Conservation (phyloP, 2,113 vertebrate genomes). For the Melospiza melodia region DNA sequence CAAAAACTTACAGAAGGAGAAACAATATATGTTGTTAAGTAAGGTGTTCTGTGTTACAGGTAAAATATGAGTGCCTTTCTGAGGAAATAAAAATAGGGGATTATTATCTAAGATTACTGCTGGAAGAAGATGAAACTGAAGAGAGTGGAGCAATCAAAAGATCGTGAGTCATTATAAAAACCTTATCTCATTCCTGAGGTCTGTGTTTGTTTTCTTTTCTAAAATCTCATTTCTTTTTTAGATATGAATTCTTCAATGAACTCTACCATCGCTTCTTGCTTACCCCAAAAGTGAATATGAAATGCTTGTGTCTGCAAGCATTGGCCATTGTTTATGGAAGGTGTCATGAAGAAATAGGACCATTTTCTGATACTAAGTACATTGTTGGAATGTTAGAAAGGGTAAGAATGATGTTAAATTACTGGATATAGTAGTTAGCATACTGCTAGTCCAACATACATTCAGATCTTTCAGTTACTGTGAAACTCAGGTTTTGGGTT, state of each 20-base stretch:
- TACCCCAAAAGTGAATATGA: slow-evolving; percentile 97
- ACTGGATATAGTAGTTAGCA: background rate
- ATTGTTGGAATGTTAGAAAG: slow-evolving; percentile 97
- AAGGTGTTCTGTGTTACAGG: slow-evolving; percentile 75
- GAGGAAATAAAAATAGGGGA: slow-evolving; percentile 99
- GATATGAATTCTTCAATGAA: slow-evolving; percentile 98
- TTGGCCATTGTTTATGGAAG: slow-evolving; percentile 96
- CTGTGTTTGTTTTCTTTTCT: background rate
- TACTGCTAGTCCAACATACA: background rate
- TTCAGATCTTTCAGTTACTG: background rate
- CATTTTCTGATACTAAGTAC: slow-evolving; percentile 95
- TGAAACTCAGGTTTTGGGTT: background rate
- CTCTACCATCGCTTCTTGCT: slow-evolving; percentile 98
- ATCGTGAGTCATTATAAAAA: slow-evolving; percentile 84
- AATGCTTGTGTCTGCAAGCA: slow-evolving; percentile 97
- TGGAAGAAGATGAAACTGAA: slow-evolving; percentile 96
- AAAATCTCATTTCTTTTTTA: slow-evolving; percentile 53
- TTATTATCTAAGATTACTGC: slow-evolving; percentile 93
- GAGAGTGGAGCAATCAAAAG: slow-evolving; percentile 93
- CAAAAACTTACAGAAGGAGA: background rate
- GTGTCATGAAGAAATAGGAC: slow-evolving; percentile 95
- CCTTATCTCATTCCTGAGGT: background rate
- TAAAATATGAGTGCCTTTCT: slow-evolving; percentile 96
- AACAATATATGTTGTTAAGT: background rate
- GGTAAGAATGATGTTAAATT: slow-evolving; percentile 75